Conservation (phyloP, 2,113 vertebrate species). For the Hassar affinis region DNA sequence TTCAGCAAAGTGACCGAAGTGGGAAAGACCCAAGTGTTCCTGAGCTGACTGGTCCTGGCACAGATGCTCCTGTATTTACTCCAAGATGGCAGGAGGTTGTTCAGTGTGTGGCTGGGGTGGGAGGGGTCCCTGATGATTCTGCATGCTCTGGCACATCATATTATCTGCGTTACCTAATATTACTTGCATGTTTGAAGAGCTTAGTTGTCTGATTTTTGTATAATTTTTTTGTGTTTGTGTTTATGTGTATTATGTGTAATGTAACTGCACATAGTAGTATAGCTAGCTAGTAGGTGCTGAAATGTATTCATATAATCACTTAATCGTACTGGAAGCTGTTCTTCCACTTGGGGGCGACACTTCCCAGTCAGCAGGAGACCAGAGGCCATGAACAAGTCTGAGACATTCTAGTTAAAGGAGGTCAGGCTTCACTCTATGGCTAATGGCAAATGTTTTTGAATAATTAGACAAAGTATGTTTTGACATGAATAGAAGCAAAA, state of each 20-base stretch:
- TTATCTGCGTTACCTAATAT: background rate
- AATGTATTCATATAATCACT: background rate
- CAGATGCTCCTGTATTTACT: too few species aligned
- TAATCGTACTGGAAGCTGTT: background rate
- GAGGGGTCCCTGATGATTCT: too few species aligned
- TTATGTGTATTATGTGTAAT: background rate
- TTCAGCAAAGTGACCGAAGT: too few species aligned
- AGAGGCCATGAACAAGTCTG: background rate
- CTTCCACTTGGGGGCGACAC: slow-evolving; percentile 52
- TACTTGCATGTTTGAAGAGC: background rate
- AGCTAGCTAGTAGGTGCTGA: background rate
- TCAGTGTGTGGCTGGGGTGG: too few species aligned
- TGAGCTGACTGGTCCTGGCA: too few species aligned
- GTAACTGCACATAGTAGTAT: background rate
- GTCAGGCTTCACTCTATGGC: background rate
- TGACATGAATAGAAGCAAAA: background rate
- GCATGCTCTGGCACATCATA: too few species aligned
- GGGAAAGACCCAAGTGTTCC: too few species aligned
- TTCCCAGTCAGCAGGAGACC: slow-evolving; percentile 7
- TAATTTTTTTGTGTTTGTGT: background rate
- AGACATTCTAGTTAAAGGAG: background rate
- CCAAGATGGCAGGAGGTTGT: too few species aligned
- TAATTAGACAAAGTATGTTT: background rate
- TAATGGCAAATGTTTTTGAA: background rate
- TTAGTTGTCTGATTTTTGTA: background rate